Evolutionary conservation across 2,888 invertebrate species (phyloP).

Genomic region (Drosophila borborema): DNA sequence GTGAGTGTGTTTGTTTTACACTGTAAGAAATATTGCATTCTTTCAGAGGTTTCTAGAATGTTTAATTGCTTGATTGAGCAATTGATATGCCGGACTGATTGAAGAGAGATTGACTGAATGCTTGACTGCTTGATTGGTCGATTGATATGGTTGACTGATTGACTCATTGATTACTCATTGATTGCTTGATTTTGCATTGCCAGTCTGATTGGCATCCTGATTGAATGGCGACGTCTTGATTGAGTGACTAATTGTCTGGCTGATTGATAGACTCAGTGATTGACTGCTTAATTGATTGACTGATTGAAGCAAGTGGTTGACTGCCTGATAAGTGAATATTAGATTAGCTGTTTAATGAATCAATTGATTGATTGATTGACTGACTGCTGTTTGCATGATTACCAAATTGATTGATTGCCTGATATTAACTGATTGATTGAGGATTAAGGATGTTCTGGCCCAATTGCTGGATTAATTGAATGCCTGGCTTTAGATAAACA

Average conservation of each 20-base stretch:
- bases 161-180: too few species aligned
- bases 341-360: not conserved
- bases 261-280: too few species aligned
- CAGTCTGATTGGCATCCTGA: too few species aligned
- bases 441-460: not conserved
- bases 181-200: not conserved
- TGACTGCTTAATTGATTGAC: not conserved
- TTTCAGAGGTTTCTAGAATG: not conserved
- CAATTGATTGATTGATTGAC: not conserved
- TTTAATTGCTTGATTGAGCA: not conserved
- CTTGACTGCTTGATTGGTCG: not conserved
- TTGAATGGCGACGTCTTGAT: too few species aligned
- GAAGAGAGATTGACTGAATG: not conserved
- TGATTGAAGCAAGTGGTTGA: not conserved
- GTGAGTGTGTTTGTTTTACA: constrained; percentile 6
- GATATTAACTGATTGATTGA: not conserved
- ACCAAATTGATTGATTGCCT: not conserved
- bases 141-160: not conserved
- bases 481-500: not conserved
- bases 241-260: too few species aligned
- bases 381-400: not conserved
- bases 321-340: not conserved
- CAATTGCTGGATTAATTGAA: not conserved
- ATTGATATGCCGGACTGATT: not conserved
- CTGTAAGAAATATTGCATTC: not conserved